These are phyloP conservation scores for Coelogynopora nodosa DNA, from an alignment of 2,888 invertebrate species.

Conservation along the genomic window DNA sequence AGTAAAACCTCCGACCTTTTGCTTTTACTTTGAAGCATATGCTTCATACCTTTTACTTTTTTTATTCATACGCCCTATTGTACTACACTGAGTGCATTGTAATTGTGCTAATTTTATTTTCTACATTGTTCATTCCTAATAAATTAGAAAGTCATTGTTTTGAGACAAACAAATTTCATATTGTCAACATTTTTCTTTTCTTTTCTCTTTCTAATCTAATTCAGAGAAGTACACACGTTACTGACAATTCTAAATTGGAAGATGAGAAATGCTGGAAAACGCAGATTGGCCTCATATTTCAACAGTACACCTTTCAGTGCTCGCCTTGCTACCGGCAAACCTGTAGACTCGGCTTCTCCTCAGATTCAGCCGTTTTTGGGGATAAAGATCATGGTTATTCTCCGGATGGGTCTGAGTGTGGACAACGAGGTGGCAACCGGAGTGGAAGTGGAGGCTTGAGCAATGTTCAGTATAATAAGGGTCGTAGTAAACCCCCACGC, in stretches of 20 bases:
- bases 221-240: no score
- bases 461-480: not conserved
- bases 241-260: not conserved
- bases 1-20: no score
- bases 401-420: not conserved
- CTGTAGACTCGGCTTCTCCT: not conserved
- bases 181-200: no score
- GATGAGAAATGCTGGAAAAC: not conserved
- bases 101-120: no score
- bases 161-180: no score
- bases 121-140: no score
- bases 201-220: no score
- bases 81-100: no score
- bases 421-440: not conserved
- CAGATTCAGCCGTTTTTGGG: not conserved
- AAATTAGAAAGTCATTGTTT: no score
- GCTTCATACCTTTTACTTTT: no score
- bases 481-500: not conserved
- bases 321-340: not conserved
- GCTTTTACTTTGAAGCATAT: no score
- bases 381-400: not conserved
- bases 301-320: not conserved
- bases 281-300: not conserved
- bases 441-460: not conserved
- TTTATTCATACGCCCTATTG: no score